Evolutionary conservation across 1,140 invertebrate species (phyloP).

Genomic region (Bombus polaris): DNA sequence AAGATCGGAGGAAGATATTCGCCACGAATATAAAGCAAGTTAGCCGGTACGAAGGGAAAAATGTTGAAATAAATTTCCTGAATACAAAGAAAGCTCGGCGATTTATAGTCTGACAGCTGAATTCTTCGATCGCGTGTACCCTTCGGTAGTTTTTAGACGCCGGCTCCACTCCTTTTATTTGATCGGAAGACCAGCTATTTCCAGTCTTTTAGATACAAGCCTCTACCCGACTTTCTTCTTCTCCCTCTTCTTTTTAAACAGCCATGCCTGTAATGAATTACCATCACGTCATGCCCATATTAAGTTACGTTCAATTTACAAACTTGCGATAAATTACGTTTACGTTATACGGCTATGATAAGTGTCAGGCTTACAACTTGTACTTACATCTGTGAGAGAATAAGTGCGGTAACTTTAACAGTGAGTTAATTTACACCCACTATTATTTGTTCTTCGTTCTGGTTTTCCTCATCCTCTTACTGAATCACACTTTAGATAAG

Average conservation of each 20-base stretch:
- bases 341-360: neutral
- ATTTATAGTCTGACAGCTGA: slow-evolving; percentile 48
- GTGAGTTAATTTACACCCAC: neutral
- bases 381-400: neutral
- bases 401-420: neutral
- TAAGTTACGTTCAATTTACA: neutral
- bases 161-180: slow-evolving; percentile 10
- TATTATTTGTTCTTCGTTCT: neutral
- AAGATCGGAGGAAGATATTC: neutral
- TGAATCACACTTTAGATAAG: neutral
- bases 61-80: slow-evolving; percentile 32
- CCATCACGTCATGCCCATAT: neutral
- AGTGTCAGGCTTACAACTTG: neutral
- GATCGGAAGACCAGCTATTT: slow-evolving; percentile 31
- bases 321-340: neutral
- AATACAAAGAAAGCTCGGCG: slow-evolving; percentile 32
- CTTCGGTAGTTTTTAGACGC: slow-evolving; percentile 38
- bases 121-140: slow-evolving; percentile 38
- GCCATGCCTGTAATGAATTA: neutral
- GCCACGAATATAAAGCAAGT: neutral
- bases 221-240: too few species aligned
- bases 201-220: slow-evolving; percentile 4
- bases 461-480: neutral
- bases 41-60: neutral
- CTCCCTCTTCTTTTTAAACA: neutral